A percentile compares a stretch with the other conserved stretches of the same genome.
Evolutionary conservation across 2,113 vertebrate species (phyloP).

Genomic region (Coptodon bakossiorum): DNA sequence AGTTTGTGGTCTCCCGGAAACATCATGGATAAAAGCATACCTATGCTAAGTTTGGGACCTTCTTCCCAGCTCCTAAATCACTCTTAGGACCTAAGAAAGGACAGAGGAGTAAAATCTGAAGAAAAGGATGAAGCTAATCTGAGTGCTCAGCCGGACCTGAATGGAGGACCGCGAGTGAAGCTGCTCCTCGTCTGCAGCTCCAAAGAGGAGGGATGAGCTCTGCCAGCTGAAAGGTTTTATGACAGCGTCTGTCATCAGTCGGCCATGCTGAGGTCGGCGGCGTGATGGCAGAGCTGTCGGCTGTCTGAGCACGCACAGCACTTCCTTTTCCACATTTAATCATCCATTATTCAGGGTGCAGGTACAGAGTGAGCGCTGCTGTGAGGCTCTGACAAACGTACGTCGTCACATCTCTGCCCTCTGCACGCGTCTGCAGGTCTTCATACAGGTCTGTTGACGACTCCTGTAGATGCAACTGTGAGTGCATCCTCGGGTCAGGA

Average conservation of each 20-base stretch:
- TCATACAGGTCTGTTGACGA: not conserved
- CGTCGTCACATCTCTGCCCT: not conserved
- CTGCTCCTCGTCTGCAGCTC: not conserved
- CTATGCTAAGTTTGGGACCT: not conserved
- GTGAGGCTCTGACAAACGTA: not conserved
- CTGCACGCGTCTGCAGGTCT: not conserved
- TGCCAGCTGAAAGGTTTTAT: slow-evolving; percentile 1
- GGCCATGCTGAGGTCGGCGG: not conserved
- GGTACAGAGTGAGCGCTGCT: not conserved
- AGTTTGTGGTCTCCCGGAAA: not conserved
- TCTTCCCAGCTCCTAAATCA: not conserved
- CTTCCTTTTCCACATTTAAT: not conserved
- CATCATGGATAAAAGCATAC: not conserved
- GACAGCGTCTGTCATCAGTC: not conserved
- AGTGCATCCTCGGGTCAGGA: not conserved
- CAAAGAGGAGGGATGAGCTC: not conserved
- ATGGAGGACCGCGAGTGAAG: not conserved
- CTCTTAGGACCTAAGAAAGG: not conserved
- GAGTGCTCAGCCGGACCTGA: not conserved
- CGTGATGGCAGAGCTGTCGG: not conserved
- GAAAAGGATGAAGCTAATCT: not conserved
- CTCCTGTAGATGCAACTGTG: not conserved
- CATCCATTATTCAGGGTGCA: slow-evolving; percentile 20
- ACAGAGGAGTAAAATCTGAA: not conserved
- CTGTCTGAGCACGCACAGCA: not conserved